A percentile compares a stretch with the other conserved stretches of the same genome.
Evolutionary conservation across 2,888 invertebrate species (phyloP).

Genomic region (Linnaemya tessellans): DNA sequence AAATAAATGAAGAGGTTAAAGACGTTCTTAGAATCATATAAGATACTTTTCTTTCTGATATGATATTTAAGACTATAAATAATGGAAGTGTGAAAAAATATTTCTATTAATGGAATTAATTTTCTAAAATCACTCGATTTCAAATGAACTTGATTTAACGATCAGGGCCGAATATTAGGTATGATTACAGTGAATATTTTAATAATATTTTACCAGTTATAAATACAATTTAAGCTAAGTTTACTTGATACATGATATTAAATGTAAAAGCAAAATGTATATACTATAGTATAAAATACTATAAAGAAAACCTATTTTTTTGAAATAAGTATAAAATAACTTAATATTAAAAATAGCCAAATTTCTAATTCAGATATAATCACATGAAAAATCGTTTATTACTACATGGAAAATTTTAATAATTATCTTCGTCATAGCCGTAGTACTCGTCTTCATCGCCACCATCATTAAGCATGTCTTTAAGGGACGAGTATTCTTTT

Average conservation of each 20-base stretch:
- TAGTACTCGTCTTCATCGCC: slow-evolving; percentile 88
- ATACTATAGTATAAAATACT: too few species aligned
- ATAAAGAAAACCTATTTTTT: background rate
- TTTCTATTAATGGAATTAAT: too few species aligned
- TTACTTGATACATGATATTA: too few species aligned
- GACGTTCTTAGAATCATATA: too few species aligned
- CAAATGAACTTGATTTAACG: too few species aligned
- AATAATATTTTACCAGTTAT: background rate
- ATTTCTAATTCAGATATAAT: slow-evolving; percentile 18
- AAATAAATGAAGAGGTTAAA: too few species aligned
- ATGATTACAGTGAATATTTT: background rate
- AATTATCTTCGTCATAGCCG: slow-evolving; percentile 88
- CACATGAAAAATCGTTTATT: slow-evolving; percentile 18
- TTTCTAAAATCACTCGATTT: too few species aligned
- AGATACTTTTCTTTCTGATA: too few species aligned
- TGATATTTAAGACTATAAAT: too few species aligned
- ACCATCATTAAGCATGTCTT: slow-evolving; percentile 86
- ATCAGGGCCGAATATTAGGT: too few species aligned
- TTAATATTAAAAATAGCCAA: background rate
- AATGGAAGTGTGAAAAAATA: too few species aligned
- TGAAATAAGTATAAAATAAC: background rate
- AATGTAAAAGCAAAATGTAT: too few species aligned
- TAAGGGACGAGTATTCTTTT: slow-evolving; percentile 84
- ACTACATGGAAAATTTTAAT: slow-evolving; percentile 72
- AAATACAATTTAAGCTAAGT: background rate